Conservation (phyloP, 2,888 invertebrate genomes). For the Elaeidobius kamerunicus region DNA sequence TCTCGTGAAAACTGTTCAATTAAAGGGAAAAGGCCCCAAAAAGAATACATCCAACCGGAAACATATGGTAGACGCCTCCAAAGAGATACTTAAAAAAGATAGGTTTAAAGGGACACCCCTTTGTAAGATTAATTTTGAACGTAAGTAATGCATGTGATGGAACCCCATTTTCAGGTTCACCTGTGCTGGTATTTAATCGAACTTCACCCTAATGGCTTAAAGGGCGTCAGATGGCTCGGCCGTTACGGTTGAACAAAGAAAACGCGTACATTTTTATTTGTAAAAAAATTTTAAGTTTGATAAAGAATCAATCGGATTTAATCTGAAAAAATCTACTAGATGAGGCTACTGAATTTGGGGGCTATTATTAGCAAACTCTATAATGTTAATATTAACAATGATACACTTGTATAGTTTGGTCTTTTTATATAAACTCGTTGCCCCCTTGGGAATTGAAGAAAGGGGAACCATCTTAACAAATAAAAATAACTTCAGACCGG, state of each 20-base stretch:
- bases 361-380: too few relatives aligned
- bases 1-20: neutral
- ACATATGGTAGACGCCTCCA: conserved; percentile 1
- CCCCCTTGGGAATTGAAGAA: too few relatives aligned
- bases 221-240: conserved; percentile 45
- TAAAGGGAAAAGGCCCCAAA: neutral
- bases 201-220: conserved; percentile 10
- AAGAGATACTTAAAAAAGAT: neutral
- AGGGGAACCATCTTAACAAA: too few relatives aligned
- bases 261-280: too few relatives aligned
- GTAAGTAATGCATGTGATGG: neutral
- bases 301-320: neutral
- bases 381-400: too few relatives aligned
- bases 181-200: conserved; percentile 36
- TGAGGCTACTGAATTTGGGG: too few relatives aligned
- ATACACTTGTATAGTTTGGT: too few relatives aligned
- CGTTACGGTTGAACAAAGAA: conserved; percentile 45
- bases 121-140: conserved; percentile 15
- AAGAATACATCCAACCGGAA: neutral
- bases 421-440: too few relatives aligned
- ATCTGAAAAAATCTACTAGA: neutral
- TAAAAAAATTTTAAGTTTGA: neutral
- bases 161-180: conserved; percentile 32
- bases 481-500: too few relatives aligned
- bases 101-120: neutral